Percentiles rank a stretch among this genome's conserved stretches.
phyloP scores from a whole-genome alignment of 2,797 vertebrate genomes.

The Chaunax sp. region DNA sequence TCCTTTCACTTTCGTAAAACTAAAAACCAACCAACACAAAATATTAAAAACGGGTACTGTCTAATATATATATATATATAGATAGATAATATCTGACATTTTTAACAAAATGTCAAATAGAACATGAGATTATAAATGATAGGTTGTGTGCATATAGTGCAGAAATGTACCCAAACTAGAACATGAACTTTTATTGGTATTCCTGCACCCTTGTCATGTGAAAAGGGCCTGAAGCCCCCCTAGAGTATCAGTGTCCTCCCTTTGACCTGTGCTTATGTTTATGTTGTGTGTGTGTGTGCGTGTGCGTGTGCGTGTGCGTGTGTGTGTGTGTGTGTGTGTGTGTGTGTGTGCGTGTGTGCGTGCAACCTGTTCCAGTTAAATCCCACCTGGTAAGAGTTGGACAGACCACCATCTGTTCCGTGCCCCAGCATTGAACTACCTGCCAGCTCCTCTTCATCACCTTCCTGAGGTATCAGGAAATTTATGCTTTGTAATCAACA shows the following conservation, averaged over 20 bases:
- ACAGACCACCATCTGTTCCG: constrained; percentile 78
- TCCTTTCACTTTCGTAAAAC: too few species aligned
- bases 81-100: not conserved
- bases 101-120: not conserved
- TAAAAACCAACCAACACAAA: too few species aligned
- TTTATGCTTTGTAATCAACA: constrained; percentile 15
- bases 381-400: constrained; percentile 63
- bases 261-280: constrained; percentile 47
- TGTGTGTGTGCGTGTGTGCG: constrained; percentile 2
- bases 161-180: not conserved
- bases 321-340: constrained; percentile 8
- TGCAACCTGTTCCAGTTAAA: constrained; percentile 44
- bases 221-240: constrained; percentile 29
- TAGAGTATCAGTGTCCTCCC: constrained; percentile 45
- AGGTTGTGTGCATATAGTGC: not conserved
- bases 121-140: not conserved
- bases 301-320: constrained; percentile 4
- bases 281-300: not conserved
- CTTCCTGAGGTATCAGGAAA: constrained; percentile 37
- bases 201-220: constrained; percentile 27
- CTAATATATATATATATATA: too few species aligned
- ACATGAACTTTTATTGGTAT: constrained; percentile 16
- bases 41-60: too few species aligned
- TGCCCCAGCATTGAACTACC: constrained; percentile 62
- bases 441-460: constrained; percentile 58